Evolutionary conservation across 2,113 vertebrate genomes (phyloP).

Genomic region (Anseranas semipalmata): DNA sequence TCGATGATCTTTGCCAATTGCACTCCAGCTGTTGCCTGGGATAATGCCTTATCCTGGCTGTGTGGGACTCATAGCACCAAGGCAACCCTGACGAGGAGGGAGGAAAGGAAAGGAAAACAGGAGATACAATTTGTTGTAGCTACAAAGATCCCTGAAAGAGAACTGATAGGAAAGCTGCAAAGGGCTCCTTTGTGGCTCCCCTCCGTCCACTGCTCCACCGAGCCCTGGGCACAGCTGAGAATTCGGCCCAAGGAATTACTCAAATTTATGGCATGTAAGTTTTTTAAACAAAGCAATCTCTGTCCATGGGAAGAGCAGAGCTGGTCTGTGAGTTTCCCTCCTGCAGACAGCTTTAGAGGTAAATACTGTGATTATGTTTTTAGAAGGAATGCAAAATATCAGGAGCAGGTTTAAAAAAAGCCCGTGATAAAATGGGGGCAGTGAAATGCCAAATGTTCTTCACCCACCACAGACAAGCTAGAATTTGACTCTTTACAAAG

Average conservation of each 20-base stretch:
- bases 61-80: neutral
- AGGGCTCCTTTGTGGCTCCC: neutral
- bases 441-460: neutral
- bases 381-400: neutral
- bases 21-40: neutral
- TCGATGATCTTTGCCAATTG: neutral
- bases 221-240: slow-evolving; percentile 14
- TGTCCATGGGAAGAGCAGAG: neutral
- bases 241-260: neutral
- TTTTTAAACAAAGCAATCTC: slow-evolving; percentile 11
- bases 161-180: neutral
- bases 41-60: neutral
- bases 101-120: neutral
- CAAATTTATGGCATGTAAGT: neutral
- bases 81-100: neutral
- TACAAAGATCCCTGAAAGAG: neutral
- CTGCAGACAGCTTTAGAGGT: neutral
- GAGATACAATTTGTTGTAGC: neutral
- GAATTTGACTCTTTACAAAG: neutral
- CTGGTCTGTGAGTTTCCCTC: neutral
- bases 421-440: neutral
- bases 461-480: neutral
- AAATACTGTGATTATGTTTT: neutral
- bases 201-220: neutral
- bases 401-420: neutral